Base-by-base conservation (phyloP, 2,888 invertebrate genomes). In the Epicampocera succincta region DNA sequence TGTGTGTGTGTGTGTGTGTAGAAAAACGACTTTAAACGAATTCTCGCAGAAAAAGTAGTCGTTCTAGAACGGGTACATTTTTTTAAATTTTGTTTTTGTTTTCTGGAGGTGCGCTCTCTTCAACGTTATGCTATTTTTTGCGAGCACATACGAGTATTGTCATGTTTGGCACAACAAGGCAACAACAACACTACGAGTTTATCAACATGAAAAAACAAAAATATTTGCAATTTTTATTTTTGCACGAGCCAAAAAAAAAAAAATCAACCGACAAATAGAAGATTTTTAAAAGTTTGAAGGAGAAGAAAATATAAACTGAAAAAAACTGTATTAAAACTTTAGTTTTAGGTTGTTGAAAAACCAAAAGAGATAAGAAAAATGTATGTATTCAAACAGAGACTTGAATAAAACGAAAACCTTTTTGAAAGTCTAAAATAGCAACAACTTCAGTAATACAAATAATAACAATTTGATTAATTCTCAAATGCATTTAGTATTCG, bases 21-120 rank as follows among this genome's bases (percentile, higher is more conserved):
- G 12, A 6, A 38, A 71, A 15, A 44, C 33, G 21, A 54, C n/a
- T 44, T 48, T 21, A 52, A 44, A 52, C 29, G n/a, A 54, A 44
- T 21, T 33, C 69, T 71, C 38, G 19, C n/a, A 9, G 29, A 71
- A 72, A 25, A 21, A 63, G 42, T 63, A 66, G 48, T 69, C 68
- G 73, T 69, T 69, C 48, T 48, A 66, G 66, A 75, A 68, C 42
- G 58, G 60, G 58, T 66, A 75, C 60, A 29, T 65, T 56, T 56
- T 44, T 29, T 61, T 29, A 3, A 29, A 3, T 29, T 29, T 33
- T 33, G 5, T 33, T 33, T 1, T 33, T 33, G 33, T 8, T 33
- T 33, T 33, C 8, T 33, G 3, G 33, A 3, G 33, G 8, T 6
- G 33, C 33, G 19, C 52, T 44, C 61, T 73, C 12, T 52, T 15